Conservation (phyloP, 2,113 vertebrate genomes). For the Fukomys damarensis region DNA sequence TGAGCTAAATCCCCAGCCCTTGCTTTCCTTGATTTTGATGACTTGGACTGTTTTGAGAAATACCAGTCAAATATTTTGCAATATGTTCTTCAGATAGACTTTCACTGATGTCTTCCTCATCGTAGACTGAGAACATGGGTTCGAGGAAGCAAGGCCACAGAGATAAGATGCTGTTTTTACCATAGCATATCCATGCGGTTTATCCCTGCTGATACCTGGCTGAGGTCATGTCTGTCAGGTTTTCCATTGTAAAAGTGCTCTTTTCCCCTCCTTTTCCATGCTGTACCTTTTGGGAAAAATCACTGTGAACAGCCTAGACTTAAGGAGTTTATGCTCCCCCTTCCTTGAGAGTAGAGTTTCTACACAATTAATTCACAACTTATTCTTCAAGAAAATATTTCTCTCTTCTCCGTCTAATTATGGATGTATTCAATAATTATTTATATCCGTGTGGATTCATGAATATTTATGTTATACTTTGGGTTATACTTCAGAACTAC, state of each 20-base stretch:
- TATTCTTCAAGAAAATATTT: neutral
- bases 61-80: neutral
- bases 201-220: neutral
- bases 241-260: neutral
- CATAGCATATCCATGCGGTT: neutral
- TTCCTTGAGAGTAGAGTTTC: neutral
- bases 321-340: neutral
- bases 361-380: neutral
- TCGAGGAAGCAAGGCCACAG: neutral
- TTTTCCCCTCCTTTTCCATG: neutral
- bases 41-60: neutral
- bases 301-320: too few species aligned
- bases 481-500: neutral
- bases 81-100: neutral
- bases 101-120: neutral
- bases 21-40: neutral
- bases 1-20: too few species aligned
- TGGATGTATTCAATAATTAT: neutral
- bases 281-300: neutral
- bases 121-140: neutral
- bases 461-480: neutral
- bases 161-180: neutral
- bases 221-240: neutral
- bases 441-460: neutral
- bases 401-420: slow-evolving; percentile 25